These are phyloP conservation scores for Caenorhabditis sinica DNA, from an alignment of 2,888 invertebrate species.

Conservation along the genomic window DNA sequence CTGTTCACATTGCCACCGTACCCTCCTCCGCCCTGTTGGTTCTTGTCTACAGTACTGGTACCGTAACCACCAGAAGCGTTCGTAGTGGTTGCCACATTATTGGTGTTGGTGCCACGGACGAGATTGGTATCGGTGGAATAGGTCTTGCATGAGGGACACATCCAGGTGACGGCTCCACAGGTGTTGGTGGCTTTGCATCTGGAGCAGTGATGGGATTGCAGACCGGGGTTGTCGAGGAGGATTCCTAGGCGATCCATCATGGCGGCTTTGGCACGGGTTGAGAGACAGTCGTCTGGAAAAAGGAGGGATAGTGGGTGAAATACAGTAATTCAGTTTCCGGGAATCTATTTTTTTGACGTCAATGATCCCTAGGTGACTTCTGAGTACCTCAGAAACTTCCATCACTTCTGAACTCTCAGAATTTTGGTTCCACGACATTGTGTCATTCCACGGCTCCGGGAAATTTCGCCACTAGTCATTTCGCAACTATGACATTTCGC, in stretches of 20 bases:
- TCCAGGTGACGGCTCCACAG: constrained; percentile 80
- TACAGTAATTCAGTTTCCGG: not conserved
- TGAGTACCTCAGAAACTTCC: not conserved
- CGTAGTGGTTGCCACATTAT: constrained; percentile 39
- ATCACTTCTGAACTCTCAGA: not conserved
- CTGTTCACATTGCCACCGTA: not conserved
- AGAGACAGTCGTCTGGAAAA: constrained; percentile 82
- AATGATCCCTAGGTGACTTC: too few relatives aligned
- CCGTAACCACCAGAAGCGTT: constrained; percentile 7
- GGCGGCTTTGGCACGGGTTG: constrained; percentile 81
- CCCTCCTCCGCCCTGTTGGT: constrained; percentile 8
- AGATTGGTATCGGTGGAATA: constrained; percentile 77
- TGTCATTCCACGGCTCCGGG: too few relatives aligned
- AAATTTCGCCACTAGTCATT: too few relatives aligned
- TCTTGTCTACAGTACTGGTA: not conserved
- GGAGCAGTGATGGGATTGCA: constrained; percentile 80
- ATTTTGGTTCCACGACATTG: too few relatives aligned
- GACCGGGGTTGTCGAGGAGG: constrained; percentile 79
- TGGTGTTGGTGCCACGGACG: constrained; percentile 58
- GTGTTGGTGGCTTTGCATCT: constrained; percentile 79
- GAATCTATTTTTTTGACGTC: too few relatives aligned
- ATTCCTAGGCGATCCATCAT: constrained; percentile 82
- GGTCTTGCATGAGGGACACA: constrained; percentile 82
- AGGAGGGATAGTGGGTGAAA: not conserved
- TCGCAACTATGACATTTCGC: too few relatives aligned